Evolutionary conservation across 2,797 vertebrate species (phyloP).

Genomic region (Acipenser oxyrinchus): DNA sequence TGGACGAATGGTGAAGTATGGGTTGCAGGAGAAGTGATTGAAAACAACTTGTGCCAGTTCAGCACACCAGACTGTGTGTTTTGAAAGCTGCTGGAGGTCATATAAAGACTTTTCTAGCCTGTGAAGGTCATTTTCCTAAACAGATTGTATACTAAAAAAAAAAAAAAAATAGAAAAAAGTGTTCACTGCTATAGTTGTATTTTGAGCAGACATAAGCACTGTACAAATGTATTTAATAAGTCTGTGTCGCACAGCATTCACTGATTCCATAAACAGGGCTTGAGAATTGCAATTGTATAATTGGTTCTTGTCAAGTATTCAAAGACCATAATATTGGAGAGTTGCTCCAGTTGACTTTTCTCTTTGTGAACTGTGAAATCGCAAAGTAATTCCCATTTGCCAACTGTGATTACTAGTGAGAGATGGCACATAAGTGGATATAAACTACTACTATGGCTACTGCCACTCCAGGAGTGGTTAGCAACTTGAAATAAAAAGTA

Average conservation of each 20-base stretch:
- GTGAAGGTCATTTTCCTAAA: too few species aligned
- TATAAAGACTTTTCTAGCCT: slow-evolving; percentile 12
- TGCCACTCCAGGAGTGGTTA: too few species aligned
- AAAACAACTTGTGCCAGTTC: neutral
- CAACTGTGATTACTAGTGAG: slow-evolving; percentile 19
- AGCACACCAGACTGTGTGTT: slow-evolving; percentile 25
- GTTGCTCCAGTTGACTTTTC: neutral
- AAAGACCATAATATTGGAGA: neutral
- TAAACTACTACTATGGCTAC: too few species aligned
- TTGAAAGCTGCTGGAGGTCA: slow-evolving; percentile 27
- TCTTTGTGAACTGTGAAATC: neutral
- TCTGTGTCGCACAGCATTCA: slow-evolving; percentile 49
- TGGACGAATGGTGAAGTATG: slow-evolving; percentile 59
- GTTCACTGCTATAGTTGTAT: slow-evolving; percentile 58
- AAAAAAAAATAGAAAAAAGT: slow-evolving; percentile 26
- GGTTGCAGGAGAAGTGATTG: slow-evolving; percentile 18
- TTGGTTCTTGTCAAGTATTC: slow-evolving; percentile 8
- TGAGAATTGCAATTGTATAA: slow-evolving; percentile 29
- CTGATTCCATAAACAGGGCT: slow-evolving; percentile 51
- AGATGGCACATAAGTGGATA: slow-evolving; percentile 10
- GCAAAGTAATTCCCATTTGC: slow-evolving; percentile 16
- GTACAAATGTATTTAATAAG: slow-evolving; percentile 57
- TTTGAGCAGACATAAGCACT: slow-evolving; percentile 70
- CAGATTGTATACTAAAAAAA: slow-evolving; percentile 10
- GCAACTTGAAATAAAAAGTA: too few species aligned